A percentile compares a stretch with the other conserved stretches of the same genome.
These are phyloP conservation scores for Xenopus borealis DNA, from an alignment of 2,113 vertebrate species.

Conservation along the genomic window DNA sequence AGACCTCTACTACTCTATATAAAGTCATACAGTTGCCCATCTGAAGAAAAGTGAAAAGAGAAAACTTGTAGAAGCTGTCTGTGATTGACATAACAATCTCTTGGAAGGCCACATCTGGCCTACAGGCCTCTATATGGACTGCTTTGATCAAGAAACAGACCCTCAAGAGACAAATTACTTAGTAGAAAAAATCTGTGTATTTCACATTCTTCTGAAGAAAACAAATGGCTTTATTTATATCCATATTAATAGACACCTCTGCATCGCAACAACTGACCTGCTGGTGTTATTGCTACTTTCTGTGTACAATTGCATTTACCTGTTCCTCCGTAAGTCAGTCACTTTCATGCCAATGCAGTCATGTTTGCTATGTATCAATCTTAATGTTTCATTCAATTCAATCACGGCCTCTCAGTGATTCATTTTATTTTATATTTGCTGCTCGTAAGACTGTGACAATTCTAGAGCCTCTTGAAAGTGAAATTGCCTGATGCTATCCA, in stretches of 20 bases:
- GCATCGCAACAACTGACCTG: conserved; percentile 6
- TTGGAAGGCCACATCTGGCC: too few species aligned
- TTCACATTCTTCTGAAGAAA: conserved; percentile 21
- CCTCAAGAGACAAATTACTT: conserved; percentile 17
- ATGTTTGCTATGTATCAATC: conserved; percentile 31
- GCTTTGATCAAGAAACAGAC: not conserved
- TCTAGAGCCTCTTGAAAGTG: conserved; percentile 30
- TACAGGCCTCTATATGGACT: too few species aligned
- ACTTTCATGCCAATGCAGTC: conserved; percentile 37
- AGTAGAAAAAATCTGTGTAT: not conserved
- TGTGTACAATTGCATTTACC: conserved; percentile 35
- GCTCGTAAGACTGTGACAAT: conserved; percentile 40
- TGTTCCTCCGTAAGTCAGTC: conserved; percentile 1
- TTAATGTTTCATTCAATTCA: conserved; percentile 41
- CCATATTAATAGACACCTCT: conserved; percentile 8
- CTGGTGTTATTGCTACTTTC: conserved; percentile 1
- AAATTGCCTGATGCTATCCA: conserved; percentile 39
- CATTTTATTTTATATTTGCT: conserved; percentile 43
- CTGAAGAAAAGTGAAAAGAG: too few species aligned
- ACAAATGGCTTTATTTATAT: conserved; percentile 18
- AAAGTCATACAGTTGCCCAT: too few species aligned
- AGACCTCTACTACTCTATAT: too few species aligned
- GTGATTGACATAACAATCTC: too few species aligned
- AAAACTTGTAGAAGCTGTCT: too few species aligned
- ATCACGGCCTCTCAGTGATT: conserved; percentile 38